A percentile compares a stretch with the other conserved stretches of the same genome.
Conservation (phyloP, 1,140 invertebrate species). For the Neelides sp. region DNA sequence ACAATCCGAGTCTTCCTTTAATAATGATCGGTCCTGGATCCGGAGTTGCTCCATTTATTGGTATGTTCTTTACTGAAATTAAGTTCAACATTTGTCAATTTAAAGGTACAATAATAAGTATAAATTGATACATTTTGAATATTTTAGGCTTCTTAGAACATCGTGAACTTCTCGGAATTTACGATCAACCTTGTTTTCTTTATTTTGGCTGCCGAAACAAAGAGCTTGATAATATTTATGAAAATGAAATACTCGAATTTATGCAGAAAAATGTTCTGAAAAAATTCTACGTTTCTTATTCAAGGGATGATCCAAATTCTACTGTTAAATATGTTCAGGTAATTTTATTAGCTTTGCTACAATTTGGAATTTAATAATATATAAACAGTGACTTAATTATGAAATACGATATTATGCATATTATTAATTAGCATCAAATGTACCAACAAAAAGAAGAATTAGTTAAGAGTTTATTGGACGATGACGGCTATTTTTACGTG, state of each 20-base stretch:
- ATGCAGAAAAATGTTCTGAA: conserved; percentile 40
- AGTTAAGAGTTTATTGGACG: conserved; percentile 44
- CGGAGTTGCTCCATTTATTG: conserved; percentile 64
- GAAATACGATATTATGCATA: background rate
- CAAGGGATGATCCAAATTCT: conserved; percentile 42
- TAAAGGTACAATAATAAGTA: background rate
- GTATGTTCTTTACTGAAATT: conserved; percentile 21
- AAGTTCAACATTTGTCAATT: background rate
- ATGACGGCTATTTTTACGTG: conserved; percentile 49
- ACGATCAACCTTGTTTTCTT: conserved; percentile 40
- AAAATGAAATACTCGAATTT: conserved; percentile 43
- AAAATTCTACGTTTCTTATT: conserved; percentile 50
- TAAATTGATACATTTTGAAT: too few relatives aligned
- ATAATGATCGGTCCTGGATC: conserved; percentile 72
- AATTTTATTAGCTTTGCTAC: background rate
- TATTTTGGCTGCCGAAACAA: conserved; percentile 63
- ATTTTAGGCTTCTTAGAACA: conserved; percentile 46
- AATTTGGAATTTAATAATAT: background rate
- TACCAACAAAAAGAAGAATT: conserved; percentile 42
- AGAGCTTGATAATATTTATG: conserved; percentile 49
- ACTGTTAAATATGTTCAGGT: conserved; percentile 45
- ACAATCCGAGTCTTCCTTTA: conserved; percentile 44
- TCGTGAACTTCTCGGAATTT: conserved; percentile 34
- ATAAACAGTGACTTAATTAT: background rate
- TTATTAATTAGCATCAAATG: conserved; percentile 47